These are phyloP conservation scores for Drosophila putrida DNA, from an alignment of 2,888 invertebrate genomes.

Conservation along the genomic window DNA sequence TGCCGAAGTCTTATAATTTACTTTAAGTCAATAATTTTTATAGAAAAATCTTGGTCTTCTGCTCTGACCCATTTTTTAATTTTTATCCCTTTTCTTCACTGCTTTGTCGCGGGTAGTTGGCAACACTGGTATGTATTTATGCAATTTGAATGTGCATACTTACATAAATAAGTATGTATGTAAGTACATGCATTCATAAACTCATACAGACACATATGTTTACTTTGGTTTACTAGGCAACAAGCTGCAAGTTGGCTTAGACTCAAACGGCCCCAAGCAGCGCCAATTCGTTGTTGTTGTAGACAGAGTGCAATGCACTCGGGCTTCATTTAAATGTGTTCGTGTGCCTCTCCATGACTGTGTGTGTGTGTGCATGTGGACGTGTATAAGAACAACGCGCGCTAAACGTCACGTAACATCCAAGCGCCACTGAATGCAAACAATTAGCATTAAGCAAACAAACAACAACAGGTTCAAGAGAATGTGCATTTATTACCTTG, in stretches of 20 bases:
- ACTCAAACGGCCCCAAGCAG: slow-evolving; percentile 33
- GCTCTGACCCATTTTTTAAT: too few relatives aligned
- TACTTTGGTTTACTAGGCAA: slow-evolving; percentile 10
- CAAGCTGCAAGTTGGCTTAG: slow-evolving; percentile 27
- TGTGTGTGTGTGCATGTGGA: slow-evolving; percentile 27
- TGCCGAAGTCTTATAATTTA: too few relatives aligned
- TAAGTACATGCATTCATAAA: slow-evolving; percentile 4
- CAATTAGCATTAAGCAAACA: slow-evolving; percentile 29
- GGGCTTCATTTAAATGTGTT: slow-evolving; percentile 24
- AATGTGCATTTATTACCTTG: slow-evolving; percentile 50
- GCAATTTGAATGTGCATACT: too few relatives aligned
- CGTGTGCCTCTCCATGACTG: slow-evolving; percentile 18
- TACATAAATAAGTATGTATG: neutral
- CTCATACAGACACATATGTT: slow-evolving; percentile 6
- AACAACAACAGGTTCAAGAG: slow-evolving; percentile 39
- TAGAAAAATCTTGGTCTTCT: too few relatives aligned
- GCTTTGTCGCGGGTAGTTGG: too few relatives aligned
- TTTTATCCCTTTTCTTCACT: too few relatives aligned
- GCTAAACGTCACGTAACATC: slow-evolving; percentile 65
- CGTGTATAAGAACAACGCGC: slow-evolving; percentile 63
- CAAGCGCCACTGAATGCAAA: slow-evolving; percentile 42
- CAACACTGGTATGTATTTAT: too few relatives aligned
- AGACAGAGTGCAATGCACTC: slow-evolving; percentile 51
- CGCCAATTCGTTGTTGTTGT: slow-evolving; percentile 22
- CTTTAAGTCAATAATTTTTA: too few relatives aligned